phyloP scores from a whole-genome alignment of 2,888 invertebrate genomes.

The Protophormia terraenovae region DNA sequence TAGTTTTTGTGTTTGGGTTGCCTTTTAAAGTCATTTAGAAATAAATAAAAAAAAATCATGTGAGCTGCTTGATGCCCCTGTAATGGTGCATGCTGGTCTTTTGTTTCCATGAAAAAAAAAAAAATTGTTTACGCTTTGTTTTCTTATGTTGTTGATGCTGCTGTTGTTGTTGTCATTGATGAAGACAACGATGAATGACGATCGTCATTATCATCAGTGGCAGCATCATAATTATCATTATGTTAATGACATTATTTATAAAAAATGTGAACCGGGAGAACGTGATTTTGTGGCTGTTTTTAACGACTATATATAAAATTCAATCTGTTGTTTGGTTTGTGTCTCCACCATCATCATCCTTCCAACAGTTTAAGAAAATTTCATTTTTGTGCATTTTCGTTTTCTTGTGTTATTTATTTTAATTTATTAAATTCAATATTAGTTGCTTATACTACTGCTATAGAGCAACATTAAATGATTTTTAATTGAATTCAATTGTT shows the following conservation, averaged over 20 bases:
- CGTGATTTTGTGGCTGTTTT: slow-evolving; percentile 51
- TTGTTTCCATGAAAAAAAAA: slow-evolving; percentile 38
- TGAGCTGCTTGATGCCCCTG: slow-evolving; percentile 3
- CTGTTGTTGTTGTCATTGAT: neutral
- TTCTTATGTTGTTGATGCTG: neutral
- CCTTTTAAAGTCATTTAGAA: slow-evolving; percentile 51
- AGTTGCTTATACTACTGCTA: slow-evolving; percentile 1
- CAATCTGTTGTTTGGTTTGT: neutral
- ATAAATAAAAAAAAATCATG: slow-evolving; percentile 33
- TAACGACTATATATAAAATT: slow-evolving; percentile 29
- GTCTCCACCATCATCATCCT: neutral
- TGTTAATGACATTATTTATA: slow-evolving; percentile 3
- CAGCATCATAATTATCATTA: neutral
- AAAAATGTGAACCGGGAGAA: slow-evolving; percentile 19
- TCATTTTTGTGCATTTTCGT: slow-evolving; percentile 28
- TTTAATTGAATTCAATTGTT: slow-evolving; percentile 69
- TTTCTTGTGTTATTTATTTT: slow-evolving; percentile 2
- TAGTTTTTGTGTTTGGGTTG: neutral
- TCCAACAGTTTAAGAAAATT: slow-evolving; percentile 40
- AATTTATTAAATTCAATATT: slow-evolving; percentile 45
- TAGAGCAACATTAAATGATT: slow-evolving; percentile 38
- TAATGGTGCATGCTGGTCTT: slow-evolving; percentile 48
- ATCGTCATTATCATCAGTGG: neutral
- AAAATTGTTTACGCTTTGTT: neutral
- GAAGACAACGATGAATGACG: neutral